Percentiles rank a stretch among this genome's conserved stretches.
Evolutionary conservation across 2,113 vertebrate species (phyloP).

Genomic region (Atherinomorus stipes): DNA sequence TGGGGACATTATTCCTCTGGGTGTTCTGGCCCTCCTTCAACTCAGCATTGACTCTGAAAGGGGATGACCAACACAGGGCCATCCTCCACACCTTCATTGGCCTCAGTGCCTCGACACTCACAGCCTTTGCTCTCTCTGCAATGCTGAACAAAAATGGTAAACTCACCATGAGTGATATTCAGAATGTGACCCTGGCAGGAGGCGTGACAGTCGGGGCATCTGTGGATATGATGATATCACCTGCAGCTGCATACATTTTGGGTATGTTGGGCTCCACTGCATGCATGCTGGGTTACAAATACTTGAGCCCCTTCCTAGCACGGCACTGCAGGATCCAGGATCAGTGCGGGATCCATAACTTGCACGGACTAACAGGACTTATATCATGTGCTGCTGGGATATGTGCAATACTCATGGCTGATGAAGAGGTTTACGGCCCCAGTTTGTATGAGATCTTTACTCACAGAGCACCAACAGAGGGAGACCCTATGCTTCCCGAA

Average conservation of each 20-base stretch:
- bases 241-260: constrained; percentile 80
- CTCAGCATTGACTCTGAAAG: constrained; percentile 79
- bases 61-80: constrained; percentile 85
- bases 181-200: constrained; percentile 87
- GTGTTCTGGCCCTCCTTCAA: constrained; percentile 91
- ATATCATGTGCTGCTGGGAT: constrained; percentile 82
- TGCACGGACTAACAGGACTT: constrained; percentile 86
- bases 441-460: constrained; percentile 77
- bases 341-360: constrained; percentile 89
- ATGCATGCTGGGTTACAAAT: constrained; percentile 87
- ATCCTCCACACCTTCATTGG: constrained; percentile 88
- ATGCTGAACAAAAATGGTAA: constrained; percentile 83
- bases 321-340: constrained; percentile 79
- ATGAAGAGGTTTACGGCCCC: constrained; percentile 69
- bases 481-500: constrained; percentile 59
- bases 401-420: constrained; percentile 74
- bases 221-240: constrained; percentile 84
- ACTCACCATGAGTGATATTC: constrained; percentile 84
- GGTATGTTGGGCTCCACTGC: constrained; percentile 81
- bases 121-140: constrained; percentile 83
- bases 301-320: constrained; percentile 82
- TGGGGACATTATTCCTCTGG: constrained; percentile 88
- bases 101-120: constrained; percentile 83
- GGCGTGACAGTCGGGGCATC: constrained; percentile 84
- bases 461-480: constrained; percentile 61